Evolutionary conservation across 2,797 vertebrate species (phyloP).

Genomic region (Centropyge bicolor): DNA sequence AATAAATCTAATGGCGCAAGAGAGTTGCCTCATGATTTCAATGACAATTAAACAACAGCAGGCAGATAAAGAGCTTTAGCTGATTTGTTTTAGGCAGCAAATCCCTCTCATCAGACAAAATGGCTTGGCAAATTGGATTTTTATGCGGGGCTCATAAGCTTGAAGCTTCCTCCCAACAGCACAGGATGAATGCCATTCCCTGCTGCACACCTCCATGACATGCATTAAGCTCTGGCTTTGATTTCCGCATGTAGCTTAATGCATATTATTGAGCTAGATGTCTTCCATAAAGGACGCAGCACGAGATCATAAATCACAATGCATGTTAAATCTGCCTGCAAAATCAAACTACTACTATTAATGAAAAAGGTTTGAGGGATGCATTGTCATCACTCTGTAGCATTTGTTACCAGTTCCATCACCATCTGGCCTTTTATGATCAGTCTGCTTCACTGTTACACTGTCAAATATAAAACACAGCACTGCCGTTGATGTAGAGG

Average conservation of each 20-base stretch:
- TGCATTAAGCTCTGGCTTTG: slow-evolving; percentile 29
- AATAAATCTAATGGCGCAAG: slow-evolving; percentile 48
- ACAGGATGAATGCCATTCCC: slow-evolving; percentile 9
- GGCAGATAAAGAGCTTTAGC: slow-evolving; percentile 74
- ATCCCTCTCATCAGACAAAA: slow-evolving; percentile 79
- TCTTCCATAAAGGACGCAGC: background rate
- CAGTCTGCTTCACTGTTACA: background rate
- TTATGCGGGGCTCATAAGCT: slow-evolving; percentile 64
- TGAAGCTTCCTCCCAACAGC: slow-evolving; percentile 45
- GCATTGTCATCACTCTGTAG: slow-evolving; percentile 14
- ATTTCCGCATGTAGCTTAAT: slow-evolving; percentile 10
- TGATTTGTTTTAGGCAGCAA: slow-evolving; percentile 75
- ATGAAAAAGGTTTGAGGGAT: slow-evolving; percentile 22
- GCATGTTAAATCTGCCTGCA: slow-evolving; percentile 10
- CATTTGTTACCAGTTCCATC: background rate
- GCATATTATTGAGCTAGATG: slow-evolving; percentile 17
- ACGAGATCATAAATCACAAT: slow-evolving; percentile 4
- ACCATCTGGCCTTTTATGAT: slow-evolving; percentile 31
- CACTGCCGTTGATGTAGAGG: background rate
- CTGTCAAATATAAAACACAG: background rate
- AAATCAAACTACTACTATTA: slow-evolving; percentile 11
- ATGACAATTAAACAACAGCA: slow-evolving; percentile 76
- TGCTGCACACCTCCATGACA: slow-evolving; percentile 33
- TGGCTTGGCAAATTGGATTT: slow-evolving; percentile 78
- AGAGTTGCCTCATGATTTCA: slow-evolving; percentile 71